These are phyloP conservation scores for Germaria angustata DNA, from an alignment of 2,888 invertebrate species.

Conservation along the genomic window DNA sequence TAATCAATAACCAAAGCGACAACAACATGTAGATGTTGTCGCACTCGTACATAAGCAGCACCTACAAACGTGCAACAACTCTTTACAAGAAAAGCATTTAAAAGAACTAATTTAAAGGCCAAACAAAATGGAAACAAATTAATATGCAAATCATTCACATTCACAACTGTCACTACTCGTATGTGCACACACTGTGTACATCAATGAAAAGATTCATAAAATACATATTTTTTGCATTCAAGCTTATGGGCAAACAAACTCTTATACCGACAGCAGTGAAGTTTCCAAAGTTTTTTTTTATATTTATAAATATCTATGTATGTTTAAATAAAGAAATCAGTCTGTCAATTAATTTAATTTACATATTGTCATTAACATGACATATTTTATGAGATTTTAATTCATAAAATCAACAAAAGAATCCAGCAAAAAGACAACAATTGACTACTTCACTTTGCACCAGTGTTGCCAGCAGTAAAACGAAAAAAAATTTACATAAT, in stretches of 20 bases:
- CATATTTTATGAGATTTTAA: constrained; percentile 67
- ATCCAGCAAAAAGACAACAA: neutral
- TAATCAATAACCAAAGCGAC: constrained; percentile 28
- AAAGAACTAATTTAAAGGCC: neutral
- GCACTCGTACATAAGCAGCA: too few relatives aligned
- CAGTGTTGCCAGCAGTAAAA: too few relatives aligned
- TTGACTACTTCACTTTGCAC: neutral
- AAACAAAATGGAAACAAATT: constrained; percentile 41
- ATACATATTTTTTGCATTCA: constrained; percentile 1
- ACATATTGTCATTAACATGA: constrained; percentile 71
- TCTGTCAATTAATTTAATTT: constrained; percentile 70
- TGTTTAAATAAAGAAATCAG: constrained; percentile 72
- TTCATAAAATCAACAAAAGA: constrained; percentile 66
- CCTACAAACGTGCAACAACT: neutral
- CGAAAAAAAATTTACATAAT: too few relatives aligned
- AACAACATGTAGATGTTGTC: neutral
- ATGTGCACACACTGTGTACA: constrained; percentile 37
- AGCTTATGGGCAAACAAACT: neutral
- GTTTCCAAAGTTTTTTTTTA: neutral
- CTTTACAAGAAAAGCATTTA: neutral
- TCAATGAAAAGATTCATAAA: constrained; percentile 43
- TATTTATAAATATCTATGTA: neutral
- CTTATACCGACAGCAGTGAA: neutral
- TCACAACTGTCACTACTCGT: neutral
- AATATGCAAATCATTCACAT: constrained; percentile 58